These are phyloP conservation scores for Palythoa caribaeorum DNA, from an alignment of 92 coral and sea anemone genomes.

Conservation along the genomic window DNA sequence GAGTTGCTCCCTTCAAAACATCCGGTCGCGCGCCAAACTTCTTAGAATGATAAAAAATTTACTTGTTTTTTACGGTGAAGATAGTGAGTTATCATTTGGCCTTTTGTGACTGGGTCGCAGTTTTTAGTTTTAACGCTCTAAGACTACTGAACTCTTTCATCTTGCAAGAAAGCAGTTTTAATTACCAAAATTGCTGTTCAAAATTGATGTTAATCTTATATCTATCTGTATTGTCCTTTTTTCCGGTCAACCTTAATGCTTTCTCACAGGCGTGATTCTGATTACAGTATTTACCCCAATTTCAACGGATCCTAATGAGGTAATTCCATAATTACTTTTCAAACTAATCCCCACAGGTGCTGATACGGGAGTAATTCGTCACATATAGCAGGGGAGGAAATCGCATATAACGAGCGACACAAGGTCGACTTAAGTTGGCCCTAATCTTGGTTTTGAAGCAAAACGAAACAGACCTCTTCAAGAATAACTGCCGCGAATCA, in stretches of 20 bases:
- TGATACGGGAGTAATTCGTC: not conserved
- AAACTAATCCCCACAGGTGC: not conserved
- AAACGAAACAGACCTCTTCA: not conserved
- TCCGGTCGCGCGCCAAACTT: not conserved
- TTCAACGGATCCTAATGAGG: not conserved
- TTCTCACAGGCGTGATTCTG: not conserved
- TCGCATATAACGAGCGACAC: not conserved
- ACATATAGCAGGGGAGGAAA: not conserved
- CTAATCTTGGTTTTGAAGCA: not conserved
- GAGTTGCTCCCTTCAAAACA: not conserved
- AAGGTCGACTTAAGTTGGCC: not conserved
- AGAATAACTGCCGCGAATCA: not conserved
- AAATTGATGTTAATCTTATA: not conserved
- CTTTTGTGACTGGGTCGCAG: not conserved
- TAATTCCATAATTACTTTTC: not conserved
- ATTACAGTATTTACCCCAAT: not conserved
- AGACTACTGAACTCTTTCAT: not conserved
- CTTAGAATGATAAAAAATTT: too few species aligned
- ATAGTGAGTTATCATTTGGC: not conserved
- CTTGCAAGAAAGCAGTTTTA: not conserved
- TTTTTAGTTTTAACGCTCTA: not conserved
- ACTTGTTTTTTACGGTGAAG: not conserved
- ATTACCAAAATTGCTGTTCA: not conserved
- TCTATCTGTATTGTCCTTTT: conserved; percentile 1
- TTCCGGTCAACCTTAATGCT: not conserved